phyloP scores from a whole-genome alignment of 2,888 invertebrate genomes.

The Empis stercorea region DNA sequence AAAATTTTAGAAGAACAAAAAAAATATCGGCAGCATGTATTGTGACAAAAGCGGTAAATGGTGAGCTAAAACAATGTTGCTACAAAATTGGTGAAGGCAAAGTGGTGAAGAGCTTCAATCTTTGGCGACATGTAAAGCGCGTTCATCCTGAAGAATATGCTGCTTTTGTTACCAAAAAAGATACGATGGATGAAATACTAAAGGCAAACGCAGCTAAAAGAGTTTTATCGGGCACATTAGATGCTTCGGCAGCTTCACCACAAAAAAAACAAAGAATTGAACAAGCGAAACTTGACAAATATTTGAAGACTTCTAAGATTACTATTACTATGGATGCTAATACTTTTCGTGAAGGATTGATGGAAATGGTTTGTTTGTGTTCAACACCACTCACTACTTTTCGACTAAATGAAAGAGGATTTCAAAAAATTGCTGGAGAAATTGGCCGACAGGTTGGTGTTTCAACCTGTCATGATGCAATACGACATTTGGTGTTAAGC shows the following conservation, averaged over 20 bases:
- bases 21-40: no score
- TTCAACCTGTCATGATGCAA: background rate
- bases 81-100: no score
- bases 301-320: background rate
- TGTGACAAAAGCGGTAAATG: no score
- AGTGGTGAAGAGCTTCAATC: no score
- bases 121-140: no score
- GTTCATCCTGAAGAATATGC: no score
- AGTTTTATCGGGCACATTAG: background rate
- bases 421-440: conserved; percentile 1
- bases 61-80: no score
- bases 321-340: conserved; percentile 1
- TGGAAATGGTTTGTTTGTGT: conserved; percentile 2
- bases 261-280: background rate
- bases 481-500: background rate
- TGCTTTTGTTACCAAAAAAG: no score
- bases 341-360: conserved; percentile 1
- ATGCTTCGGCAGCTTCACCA: background rate
- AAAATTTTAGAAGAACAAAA: no score
- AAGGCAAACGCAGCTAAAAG: background rate
- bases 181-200: no score
- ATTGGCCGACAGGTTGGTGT: background rate
- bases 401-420: background rate
- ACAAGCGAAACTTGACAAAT: background rate
- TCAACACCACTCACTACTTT: conserved; percentile 2